These are phyloP conservation scores for Petrosia ficiformis DNA, from an alignment of 37 sponge, comb jelly and placozoan genomes.

Conservation along the genomic window DNA sequence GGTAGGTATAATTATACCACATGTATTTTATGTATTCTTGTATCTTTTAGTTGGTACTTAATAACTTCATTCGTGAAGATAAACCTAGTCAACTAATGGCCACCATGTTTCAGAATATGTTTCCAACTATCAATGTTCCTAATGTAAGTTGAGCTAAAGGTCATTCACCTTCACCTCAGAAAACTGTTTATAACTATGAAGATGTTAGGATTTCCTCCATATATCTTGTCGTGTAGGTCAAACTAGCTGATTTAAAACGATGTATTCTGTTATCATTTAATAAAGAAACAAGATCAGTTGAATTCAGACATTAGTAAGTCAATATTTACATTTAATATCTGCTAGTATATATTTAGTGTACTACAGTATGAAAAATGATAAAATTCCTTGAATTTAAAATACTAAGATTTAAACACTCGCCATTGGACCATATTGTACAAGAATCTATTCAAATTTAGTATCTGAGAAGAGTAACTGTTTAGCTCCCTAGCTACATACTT, in stretches of 20 bases:
- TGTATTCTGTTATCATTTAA: constrained; percentile 71
- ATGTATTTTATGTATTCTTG: not conserved
- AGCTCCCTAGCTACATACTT: too few relatives aligned
- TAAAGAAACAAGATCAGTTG: constrained; percentile 36
- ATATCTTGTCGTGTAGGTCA: constrained; percentile 45
- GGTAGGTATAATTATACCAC: too few relatives aligned
- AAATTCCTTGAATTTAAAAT: too few relatives aligned
- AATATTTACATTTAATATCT: too few relatives aligned
- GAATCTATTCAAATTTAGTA: too few relatives aligned
- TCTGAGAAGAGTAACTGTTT: too few relatives aligned
- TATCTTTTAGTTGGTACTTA: constrained; percentile 49
- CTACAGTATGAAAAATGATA: too few relatives aligned
- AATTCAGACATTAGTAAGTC: constrained; percentile 85
- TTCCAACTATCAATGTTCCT: constrained; percentile 73
- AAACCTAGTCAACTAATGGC: constrained; percentile 43
- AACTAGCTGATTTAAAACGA: constrained; percentile 57
- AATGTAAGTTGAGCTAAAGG: constrained; percentile 56
- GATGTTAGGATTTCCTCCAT: constrained; percentile 12
- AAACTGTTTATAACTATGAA: not conserved
- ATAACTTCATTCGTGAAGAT: constrained; percentile 41
- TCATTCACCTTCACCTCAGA: too few relatives aligned
- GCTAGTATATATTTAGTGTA: too few relatives aligned
- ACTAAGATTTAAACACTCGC: too few relatives aligned
- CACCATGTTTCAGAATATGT: constrained; percentile 78
- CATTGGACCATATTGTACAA: too few relatives aligned